Conservation (phyloP, 2,113 vertebrate species). For the Nycticryphes semicollaris region DNA sequence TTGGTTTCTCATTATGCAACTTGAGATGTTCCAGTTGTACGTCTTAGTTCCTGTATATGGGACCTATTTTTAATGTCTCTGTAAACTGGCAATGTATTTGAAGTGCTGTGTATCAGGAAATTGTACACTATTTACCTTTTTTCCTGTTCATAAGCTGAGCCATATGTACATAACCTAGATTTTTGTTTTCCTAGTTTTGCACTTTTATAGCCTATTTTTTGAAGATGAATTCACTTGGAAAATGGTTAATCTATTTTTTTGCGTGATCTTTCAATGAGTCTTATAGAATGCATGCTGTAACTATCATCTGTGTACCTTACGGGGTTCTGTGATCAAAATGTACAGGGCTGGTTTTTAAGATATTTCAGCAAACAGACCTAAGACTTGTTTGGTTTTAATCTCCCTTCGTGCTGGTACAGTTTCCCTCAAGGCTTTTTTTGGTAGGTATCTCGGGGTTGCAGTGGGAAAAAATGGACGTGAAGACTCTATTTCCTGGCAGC, state of each 20-base stretch:
- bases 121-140: slow-evolving; percentile 65
- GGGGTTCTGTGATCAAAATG: not conserved
- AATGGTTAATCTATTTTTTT: slow-evolving; percentile 75
- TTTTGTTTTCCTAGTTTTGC: slow-evolving; percentile 80
- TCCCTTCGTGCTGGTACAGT: slow-evolving; percentile 66
- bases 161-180: slow-evolving; percentile 82
- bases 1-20: slow-evolving; percentile 63
- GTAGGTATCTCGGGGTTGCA: slow-evolving; percentile 29
- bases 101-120: slow-evolving; percentile 77
- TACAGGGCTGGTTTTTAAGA: slow-evolving; percentile 49
- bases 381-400: slow-evolving; percentile 59
- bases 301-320: slow-evolving; percentile 12
- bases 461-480: not conserved
- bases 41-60: slow-evolving; percentile 61
- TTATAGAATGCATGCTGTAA: slow-evolving; percentile 48
- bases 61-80: slow-evolving; percentile 43
- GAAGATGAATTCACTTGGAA: slow-evolving; percentile 78
- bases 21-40: slow-evolving; percentile 49
- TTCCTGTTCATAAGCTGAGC: slow-evolving; percentile 84
- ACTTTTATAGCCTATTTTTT: slow-evolving; percentile 85
- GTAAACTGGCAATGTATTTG: slow-evolving; percentile 61
- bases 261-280: slow-evolving; percentile 60
- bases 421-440: slow-evolving; percentile 19
- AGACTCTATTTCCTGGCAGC: not conserved
- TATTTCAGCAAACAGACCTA: slow-evolving; percentile 44